A percentile compares a stretch with the other conserved stretches of the same genome.
Conservation (phyloP, 1,140 invertebrate species). For the Lepidurus apus region DNA sequence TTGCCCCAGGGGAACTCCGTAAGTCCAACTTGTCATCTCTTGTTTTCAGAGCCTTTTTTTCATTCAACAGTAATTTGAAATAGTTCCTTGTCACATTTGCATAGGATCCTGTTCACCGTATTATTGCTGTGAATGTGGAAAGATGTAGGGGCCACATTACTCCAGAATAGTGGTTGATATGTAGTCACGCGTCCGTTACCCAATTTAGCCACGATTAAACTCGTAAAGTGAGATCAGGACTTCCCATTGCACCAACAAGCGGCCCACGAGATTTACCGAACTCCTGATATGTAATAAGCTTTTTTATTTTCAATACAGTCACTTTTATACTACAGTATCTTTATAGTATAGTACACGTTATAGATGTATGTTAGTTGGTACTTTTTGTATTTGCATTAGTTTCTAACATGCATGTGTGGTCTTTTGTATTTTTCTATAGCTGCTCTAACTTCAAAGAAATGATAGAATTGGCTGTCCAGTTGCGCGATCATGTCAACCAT, state of each 20-base stretch:
- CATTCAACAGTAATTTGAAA: too few species aligned
- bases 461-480: constrained; percentile 28
- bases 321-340: neutral
- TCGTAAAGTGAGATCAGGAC: constrained; percentile 32
- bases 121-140: too few species aligned
- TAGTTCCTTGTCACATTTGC: neutral
- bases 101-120: neutral
- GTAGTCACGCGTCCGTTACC: neutral
- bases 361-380: neutral
- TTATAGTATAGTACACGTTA: neutral
- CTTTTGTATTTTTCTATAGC: constrained; percentile 16
- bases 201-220: constrained; percentile 23
- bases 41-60: neutral
- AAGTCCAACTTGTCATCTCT: neutral
- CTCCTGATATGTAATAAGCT: constrained; percentile 36
- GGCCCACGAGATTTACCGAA: constrained; percentile 27
- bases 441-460: constrained; percentile 16
- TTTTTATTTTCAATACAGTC: constrained; percentile 23
- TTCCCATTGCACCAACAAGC: constrained; percentile 38
- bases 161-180: neutral
- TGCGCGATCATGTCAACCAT: constrained; percentile 38
- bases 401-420: neutral
- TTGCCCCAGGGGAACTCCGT: neutral
- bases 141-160: neutral
- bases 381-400: neutral